These are phyloP conservation scores for Coryphaenoides rupestris DNA, from an alignment of 2,113 vertebrate species.

Conservation along the genomic window DNA sequence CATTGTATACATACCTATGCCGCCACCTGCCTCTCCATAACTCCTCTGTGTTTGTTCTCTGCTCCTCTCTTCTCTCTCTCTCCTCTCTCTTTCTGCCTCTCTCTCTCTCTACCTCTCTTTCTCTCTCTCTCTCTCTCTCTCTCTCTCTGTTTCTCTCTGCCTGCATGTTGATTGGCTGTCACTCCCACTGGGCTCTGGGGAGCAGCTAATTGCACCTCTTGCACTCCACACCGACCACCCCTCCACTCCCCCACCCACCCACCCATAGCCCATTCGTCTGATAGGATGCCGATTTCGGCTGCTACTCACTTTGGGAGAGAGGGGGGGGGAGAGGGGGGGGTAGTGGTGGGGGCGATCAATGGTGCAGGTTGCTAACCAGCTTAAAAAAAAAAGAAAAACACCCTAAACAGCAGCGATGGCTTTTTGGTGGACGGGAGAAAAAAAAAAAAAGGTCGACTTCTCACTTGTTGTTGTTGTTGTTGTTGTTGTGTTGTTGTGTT, in stretches of 20 bases:
- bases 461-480: too few species aligned
- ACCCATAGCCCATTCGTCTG: conserved; percentile 53
- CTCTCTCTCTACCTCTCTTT: conserved; percentile 1
- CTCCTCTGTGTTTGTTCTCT: conserved; percentile 6
- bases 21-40: too few species aligned
- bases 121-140: conserved; percentile 9
- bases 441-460: too few species aligned
- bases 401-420: conserved; percentile 19
- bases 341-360: conserved; percentile 57
- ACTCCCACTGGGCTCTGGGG: conserved; percentile 60
- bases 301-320: conserved; percentile 47
- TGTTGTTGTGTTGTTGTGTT: too few species aligned
- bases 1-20: too few species aligned
- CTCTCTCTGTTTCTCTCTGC: conserved; percentile 9
- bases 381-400: not conserved
- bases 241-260: conserved; percentile 42
- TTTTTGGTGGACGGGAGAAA: conserved; percentile 25
- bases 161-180: conserved; percentile 54
- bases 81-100: conserved; percentile 24
- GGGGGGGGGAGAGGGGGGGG: too few species aligned
- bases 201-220: conserved; percentile 71
- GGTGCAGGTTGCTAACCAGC: conserved; percentile 58
- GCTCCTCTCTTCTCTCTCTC: conserved; percentile 2
- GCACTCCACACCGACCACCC: conserved; percentile 55
- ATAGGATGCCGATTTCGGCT: conserved; percentile 68